Conservation (phyloP, 1,140 invertebrate genomes). For the Triops cancriformis region DNA sequence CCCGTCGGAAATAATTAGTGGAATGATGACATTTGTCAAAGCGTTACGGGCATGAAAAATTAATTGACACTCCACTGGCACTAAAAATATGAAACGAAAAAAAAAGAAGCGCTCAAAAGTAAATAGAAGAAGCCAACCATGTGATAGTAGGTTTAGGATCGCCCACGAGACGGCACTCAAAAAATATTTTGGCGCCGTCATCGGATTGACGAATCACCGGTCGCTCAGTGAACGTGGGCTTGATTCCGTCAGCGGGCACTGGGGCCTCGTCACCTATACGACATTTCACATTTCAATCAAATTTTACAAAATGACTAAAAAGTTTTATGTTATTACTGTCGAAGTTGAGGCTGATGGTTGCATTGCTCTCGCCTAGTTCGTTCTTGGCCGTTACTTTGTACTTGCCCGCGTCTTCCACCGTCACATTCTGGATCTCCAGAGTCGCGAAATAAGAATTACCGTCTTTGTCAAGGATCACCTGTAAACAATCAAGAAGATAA, state of each 20-base stretch:
- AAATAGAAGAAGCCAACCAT: constrained; percentile 56
- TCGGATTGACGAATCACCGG: constrained; percentile 90
- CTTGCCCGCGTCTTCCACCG: constrained; percentile 93
- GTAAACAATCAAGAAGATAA: constrained; percentile 38
- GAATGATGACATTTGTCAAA: background rate
- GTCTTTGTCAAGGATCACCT: constrained; percentile 81
- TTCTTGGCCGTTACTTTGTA: constrained; percentile 94
- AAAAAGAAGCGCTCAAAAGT: too few relatives aligned
- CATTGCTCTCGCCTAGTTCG: constrained; percentile 90
- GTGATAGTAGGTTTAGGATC: constrained; percentile 82
- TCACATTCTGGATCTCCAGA: constrained; percentile 85
- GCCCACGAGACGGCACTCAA: constrained; percentile 90
- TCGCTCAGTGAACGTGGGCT: constrained; percentile 92
- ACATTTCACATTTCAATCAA: background rate
- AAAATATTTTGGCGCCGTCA: constrained; percentile 81
- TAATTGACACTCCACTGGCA: background rate
- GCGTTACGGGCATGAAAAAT: background rate
- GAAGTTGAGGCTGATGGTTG: constrained; percentile 92
- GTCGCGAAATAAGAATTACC: constrained; percentile 86
- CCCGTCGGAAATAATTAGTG: background rate
- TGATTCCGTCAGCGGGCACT: constrained; percentile 77
- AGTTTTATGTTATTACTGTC: constrained; percentile 71
- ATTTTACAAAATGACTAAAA: background rate
- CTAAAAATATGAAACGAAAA: background rate
- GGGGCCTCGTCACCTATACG: constrained; percentile 80